Evolutionary conservation across 2,888 invertebrate species (phyloP).

Genomic region (Bimastos eiseni): DNA sequence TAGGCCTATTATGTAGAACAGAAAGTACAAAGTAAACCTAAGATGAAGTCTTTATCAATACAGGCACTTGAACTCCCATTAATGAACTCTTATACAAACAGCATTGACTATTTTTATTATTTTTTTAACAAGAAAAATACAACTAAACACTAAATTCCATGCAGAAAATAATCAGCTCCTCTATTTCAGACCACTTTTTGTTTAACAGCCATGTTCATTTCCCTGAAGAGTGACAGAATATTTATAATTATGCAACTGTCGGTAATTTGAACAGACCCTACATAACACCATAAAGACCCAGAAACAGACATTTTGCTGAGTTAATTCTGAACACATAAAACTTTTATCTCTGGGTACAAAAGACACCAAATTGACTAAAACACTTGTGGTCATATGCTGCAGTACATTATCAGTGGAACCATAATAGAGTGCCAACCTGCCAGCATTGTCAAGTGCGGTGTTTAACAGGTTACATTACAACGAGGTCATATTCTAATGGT

Average conservation of each 20-base stretch:
- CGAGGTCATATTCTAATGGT: no score
- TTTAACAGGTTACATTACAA: neutral
- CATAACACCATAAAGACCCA: neutral
- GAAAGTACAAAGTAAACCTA: neutral
- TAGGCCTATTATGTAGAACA: neutral
- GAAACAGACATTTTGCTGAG: neutral
- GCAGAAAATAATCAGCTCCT: constrained; percentile 9
- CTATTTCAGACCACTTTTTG: neutral
- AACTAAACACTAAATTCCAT: neutral
- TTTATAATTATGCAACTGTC: neutral
- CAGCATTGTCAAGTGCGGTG: neutral
- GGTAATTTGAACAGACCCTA: neutral
- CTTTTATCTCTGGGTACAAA: neutral
- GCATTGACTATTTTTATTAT: neutral
- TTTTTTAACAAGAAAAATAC: neutral
- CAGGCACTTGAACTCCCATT: no score
- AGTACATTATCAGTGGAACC: no score
- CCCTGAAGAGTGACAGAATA: neutral
- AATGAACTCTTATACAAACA: neutral
- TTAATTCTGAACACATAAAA: neutral
- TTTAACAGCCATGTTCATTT: neutral
- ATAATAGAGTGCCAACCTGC: neutral
- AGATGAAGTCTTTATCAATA: neutral
- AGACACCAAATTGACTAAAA: neutral
- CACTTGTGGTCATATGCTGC: neutral